Percentiles rank a stretch among this genome's conserved stretches.
These are phyloP conservation scores for Tarsius wallacei DNA, from an alignment of 2,797 vertebrate genomes.

Conservation along the genomic window DNA sequence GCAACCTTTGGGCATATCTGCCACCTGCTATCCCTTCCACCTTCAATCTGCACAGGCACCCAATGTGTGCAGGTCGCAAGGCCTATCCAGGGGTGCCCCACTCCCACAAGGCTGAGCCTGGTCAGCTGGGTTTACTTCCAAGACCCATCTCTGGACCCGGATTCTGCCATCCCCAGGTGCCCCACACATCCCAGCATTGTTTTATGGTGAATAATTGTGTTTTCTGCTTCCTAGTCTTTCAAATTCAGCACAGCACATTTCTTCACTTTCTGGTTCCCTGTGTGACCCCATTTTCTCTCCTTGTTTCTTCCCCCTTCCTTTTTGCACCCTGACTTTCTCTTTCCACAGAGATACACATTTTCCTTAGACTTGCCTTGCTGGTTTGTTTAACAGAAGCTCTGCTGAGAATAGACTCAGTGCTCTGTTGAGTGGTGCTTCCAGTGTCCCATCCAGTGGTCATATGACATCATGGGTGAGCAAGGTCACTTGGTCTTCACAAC, in stretches of 20 bases:
- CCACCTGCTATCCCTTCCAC: neutral
- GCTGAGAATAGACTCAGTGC: neutral
- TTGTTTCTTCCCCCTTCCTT: neutral
- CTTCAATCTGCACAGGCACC: accelerated
- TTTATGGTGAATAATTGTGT: neutral
- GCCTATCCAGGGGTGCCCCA: accelerated
- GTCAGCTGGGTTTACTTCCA: neutral
- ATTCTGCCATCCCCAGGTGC: neutral
- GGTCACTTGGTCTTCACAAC: neutral
- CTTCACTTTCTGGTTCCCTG: neutral
- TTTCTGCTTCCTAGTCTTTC: neutral
- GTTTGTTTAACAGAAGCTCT: neutral
- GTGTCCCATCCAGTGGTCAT: neutral
- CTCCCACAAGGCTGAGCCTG: neutral
- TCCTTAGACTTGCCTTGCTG: neutral
- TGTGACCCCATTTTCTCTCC: neutral
- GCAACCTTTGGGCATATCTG: neutral
- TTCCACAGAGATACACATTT: neutral
- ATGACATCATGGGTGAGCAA: neutral
- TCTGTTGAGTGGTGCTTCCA: too few species aligned
- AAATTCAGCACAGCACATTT: neutral
- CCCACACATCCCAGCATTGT: neutral
- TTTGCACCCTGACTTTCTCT: neutral
- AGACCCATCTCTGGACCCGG: neutral
- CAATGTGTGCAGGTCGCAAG: neutral